These are phyloP conservation scores for Pentamera pediparva DNA, from an alignment of 53 echinoderm and acorn worm genomes.

Conservation along the genomic window DNA sequence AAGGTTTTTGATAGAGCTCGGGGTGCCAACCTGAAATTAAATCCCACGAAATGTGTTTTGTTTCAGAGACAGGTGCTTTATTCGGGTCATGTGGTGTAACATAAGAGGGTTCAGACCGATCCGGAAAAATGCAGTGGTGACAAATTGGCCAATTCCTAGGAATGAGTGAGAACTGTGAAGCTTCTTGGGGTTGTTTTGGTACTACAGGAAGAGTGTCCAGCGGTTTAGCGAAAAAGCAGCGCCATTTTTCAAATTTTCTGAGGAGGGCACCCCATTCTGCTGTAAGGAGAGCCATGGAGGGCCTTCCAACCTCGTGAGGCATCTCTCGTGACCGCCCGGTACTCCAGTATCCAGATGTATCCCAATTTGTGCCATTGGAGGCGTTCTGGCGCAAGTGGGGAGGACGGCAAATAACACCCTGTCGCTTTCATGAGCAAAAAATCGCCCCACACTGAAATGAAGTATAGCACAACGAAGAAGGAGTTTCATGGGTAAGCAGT, in stretches of 20 bases:
- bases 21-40: background rate
- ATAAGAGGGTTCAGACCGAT: too few species aligned
- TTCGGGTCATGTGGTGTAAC: constrained; percentile 38
- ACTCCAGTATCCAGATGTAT: too few species aligned
- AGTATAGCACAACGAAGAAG: constrained; percentile 28
- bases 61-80: constrained; percentile 37
- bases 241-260: constrained; percentile 31
- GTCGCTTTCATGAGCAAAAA: background rate
- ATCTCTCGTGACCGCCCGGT: too few species aligned
- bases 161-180: constrained; percentile 32
- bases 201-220: constrained; percentile 48
- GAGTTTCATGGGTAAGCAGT: constrained; percentile 35
- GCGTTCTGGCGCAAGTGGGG: background rate
- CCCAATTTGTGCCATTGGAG: too few species aligned
- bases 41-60: background rate
- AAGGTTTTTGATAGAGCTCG: background rate
- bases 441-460: background rate
- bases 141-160: constrained; percentile 41
- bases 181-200: constrained; percentile 49
- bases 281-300: background rate
- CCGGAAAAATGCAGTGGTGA: constrained; percentile 40
- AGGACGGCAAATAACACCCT: background rate
- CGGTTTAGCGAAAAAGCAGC: constrained; percentile 30
- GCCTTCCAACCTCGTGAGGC: background rate
- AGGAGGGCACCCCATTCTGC: background rate